Evolutionary conservation across 2,797 vertebrate species (phyloP), one percentile per base, ranked within the genome.

Genomic region (Sphenodon punctatus): DNA sequence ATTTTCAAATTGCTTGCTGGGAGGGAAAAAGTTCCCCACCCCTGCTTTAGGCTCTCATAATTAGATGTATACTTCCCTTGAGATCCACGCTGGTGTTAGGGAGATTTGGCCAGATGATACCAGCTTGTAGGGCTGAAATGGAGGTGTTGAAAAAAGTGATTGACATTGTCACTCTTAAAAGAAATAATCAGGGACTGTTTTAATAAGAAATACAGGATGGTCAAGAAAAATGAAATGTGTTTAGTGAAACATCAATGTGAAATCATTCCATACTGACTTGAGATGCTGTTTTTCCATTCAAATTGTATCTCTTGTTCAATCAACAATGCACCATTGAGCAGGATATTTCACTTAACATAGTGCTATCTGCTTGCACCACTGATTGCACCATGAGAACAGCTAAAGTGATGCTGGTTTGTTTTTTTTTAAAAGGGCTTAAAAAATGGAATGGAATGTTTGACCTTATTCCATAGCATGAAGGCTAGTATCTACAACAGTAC

Each of bases 61-160:
- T n/a, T n/a, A n/a, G n/a, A n/a, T n/a, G n/a, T n/a, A n/a, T n/a
- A n/a, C n/a, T n/a, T n/a, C n/a, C n/a, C n/a, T 2, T 20, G 19
- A 11, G 32, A 55, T 20, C 20, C 15, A 36, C 58, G n/a, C 20
- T 58, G 22, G 55, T 6, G 32, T 19, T 32, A n/a, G 58, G 32
- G 5, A 22, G 32, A 32, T 22, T 30, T 36, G 20, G 3, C 55
- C 34, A 7, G 17, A 19, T 58, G 32, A 17, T 32, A 58, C 10
- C 36, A 17, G 39, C 1, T 78, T n/a, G 4, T 8, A 67, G 43
- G 0, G 0, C n/a, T 72, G 9, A 30, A 34, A 58, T 32, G 20
- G 36, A 34, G 32, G 5, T 22, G 22, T 22, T 32, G 23, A 22
- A 34, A 58, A 36, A 53, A n/a, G 17, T 42, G 5, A 42, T 16